Evolutionary conservation across 2,113 vertebrate species (phyloP).

Genomic region (Cettia cetti): DNA sequence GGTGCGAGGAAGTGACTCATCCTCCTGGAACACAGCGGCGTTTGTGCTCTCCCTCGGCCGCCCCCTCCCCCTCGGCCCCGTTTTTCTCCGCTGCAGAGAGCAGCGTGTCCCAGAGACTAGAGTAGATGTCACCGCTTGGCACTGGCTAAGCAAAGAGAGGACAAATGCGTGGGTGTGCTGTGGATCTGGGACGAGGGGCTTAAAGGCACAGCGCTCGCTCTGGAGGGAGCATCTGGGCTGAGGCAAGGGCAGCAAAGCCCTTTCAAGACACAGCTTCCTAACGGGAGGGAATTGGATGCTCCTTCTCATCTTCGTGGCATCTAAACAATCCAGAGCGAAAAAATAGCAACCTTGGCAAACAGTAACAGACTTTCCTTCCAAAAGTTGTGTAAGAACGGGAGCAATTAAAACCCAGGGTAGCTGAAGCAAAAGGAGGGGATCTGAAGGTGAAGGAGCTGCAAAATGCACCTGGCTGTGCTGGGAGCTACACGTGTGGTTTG

Average conservation of each 20-base stretch:
- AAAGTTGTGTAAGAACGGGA: rapidly evolving
- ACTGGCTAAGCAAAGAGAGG: conserved; percentile 71
- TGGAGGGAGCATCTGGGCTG: not conserved
- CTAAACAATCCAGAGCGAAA: not conserved
- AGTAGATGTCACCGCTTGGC: conserved; percentile 84
- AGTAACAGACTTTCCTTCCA: not conserved
- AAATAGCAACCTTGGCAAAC: not conserved
- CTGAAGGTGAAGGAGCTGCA: not conserved
- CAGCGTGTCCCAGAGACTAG: conserved; percentile 75
- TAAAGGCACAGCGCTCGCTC: conserved; percentile 59
- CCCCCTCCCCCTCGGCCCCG: not conserved
- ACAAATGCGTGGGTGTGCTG: conserved; percentile 74
- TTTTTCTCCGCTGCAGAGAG: conserved; percentile 42
- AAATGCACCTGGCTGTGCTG: rapidly evolving
- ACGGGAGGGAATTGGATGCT: not conserved
- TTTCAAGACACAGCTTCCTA: not conserved
- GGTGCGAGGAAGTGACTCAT: conserved; percentile 78
- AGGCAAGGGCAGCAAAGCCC: not conserved
- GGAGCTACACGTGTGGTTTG: rapidly evolving
- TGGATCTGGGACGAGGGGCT: conserved; percentile 46
- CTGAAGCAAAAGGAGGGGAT: not conserved
- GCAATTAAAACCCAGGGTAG: not conserved
- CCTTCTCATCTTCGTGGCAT: rapidly evolving
- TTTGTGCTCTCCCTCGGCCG: conserved; percentile 25
- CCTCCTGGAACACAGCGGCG: conserved; percentile 72